Evolutionary conservation across 2,888 invertebrate genomes (phyloP).

Genomic region (Melieria omissa): DNA sequence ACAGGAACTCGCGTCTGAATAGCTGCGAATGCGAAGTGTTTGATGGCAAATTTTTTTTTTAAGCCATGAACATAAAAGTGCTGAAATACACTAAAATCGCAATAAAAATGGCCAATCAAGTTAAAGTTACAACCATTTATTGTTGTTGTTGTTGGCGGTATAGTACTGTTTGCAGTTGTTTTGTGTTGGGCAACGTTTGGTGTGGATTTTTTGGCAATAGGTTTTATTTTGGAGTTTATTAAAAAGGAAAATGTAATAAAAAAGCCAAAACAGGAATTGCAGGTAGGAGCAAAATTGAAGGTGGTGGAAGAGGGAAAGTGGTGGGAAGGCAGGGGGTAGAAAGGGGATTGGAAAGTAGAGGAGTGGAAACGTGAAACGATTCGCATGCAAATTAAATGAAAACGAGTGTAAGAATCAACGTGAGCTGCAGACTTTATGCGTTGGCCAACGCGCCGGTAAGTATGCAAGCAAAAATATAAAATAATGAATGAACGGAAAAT

Average conservation of each 20-base stretch:
- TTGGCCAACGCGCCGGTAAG: too few relatives aligned
- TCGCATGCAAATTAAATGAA: not conserved
- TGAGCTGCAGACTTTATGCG: not conserved
- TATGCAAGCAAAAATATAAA: too few relatives aligned
- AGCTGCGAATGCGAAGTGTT: too few relatives aligned
- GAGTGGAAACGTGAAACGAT: not conserved
- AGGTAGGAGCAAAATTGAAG: not conserved
- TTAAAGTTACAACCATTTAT: not conserved
- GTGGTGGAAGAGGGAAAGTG: not conserved
- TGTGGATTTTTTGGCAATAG: not conserved
- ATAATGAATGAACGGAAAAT: too few relatives aligned
- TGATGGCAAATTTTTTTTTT: not conserved
- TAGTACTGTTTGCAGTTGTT: not conserved
- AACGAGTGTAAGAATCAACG: not conserved
- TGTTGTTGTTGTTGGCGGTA: not conserved
- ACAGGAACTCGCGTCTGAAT: too few relatives aligned
- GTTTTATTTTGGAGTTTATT: not conserved
- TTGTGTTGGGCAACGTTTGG: not conserved
- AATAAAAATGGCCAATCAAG: slow-evolving; percentile 27
- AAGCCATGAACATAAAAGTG: slow-evolving; percentile 4
- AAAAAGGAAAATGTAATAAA: not conserved
- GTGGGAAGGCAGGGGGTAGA: not conserved
- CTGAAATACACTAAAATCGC: slow-evolving; percentile 7
- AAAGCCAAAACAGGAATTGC: not conserved
- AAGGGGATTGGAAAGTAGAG: not conserved